Base-by-base conservation (phyloP, 1,140 invertebrate species). In the Papilio polytes region DNA sequence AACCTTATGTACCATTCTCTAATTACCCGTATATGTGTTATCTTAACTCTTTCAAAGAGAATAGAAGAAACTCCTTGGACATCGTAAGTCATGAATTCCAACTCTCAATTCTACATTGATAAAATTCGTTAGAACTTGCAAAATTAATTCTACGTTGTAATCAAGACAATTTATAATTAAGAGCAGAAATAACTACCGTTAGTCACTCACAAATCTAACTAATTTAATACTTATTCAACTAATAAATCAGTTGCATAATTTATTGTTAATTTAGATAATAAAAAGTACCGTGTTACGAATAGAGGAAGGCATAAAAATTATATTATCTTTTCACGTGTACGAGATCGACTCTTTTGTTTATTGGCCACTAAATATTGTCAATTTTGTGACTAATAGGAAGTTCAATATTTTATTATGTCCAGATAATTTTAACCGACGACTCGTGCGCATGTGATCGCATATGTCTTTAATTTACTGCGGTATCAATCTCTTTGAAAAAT, bases 241-340 rank as follows among this genome's bases (percentile, higher is more conserved):
- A 85, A 89, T 93, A 92, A 93, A 93, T 93, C 92, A 91, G 87
- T 87, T 81, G 26, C 76, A 48, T 90, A 88, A 93, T 93, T 93
- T 93, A 93, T 91, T 82, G 81, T 91, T 87, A 88, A 85, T 82
- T 87, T 87, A 84, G 78, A 81, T 87, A 85, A 89, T 92, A 91
- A 92, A 92, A 86, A 83, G 80, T 85, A 83, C 88, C 82, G 83
- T 78, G 83, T 73, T 83, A 85, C 82, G 81, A 87, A 83, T 86
- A 78, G 83, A 87, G 86, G 87, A 89, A 89, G 88, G 26, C 88
- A 89, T 93, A 90, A 93, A 89, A 93, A 88, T 88, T 90, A 88
- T 92, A 89, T 90, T 90, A 86, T 91, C 88, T 85, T 89, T 89
- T 90, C 89, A 93, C 90, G 89, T 93, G 90, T 91, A 88, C 70